Evolutionary conservation across 2,888 invertebrate species (phyloP).

Genomic region (Kuschelorhynchus macadamiae): DNA sequence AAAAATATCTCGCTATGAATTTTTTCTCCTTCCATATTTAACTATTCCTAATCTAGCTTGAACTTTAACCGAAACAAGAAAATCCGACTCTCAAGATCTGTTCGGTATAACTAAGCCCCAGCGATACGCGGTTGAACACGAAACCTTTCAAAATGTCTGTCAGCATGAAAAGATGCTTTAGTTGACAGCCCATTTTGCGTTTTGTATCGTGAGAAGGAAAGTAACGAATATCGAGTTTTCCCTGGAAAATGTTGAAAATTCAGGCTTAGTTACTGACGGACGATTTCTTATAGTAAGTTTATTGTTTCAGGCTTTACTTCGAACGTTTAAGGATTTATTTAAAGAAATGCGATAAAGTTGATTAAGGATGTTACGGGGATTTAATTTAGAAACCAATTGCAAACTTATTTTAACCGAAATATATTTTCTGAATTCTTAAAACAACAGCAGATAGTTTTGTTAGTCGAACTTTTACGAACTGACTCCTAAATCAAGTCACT

Average conservation of each 20-base stretch:
- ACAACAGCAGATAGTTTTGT: no score
- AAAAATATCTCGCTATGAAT: no score
- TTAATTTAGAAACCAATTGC: not conserved
- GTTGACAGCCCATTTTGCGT: conserved; percentile 35
- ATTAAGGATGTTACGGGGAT: no score
- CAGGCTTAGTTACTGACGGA: not conserved
- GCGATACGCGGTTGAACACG: conserved; percentile 50
- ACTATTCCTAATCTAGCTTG: not conserved
- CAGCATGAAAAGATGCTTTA: conserved; percentile 51
- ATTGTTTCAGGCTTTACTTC: no score
- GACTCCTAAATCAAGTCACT: no score
- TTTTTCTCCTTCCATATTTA: not conserved
- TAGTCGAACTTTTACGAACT: no score
- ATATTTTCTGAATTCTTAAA: no score
- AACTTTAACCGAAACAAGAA: conserved; percentile 16
- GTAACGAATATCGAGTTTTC: conserved; percentile 37
- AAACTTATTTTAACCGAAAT: not conserved
- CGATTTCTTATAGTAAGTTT: not conserved
- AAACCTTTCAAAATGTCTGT: conserved; percentile 57
- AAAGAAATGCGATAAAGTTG: no score
- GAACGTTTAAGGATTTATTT: no score
- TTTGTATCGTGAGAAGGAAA: conserved; percentile 21
- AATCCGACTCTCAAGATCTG: conserved; percentile 9
- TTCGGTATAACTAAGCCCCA: conserved; percentile 32
- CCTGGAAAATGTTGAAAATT: conserved; percentile 33